A percentile compares a stretch with the other conserved stretches of the same genome.
These are phyloP conservation scores for Microcebus jonahi DNA, from an alignment of 2,113 vertebrate species.

Conservation along the genomic window DNA sequence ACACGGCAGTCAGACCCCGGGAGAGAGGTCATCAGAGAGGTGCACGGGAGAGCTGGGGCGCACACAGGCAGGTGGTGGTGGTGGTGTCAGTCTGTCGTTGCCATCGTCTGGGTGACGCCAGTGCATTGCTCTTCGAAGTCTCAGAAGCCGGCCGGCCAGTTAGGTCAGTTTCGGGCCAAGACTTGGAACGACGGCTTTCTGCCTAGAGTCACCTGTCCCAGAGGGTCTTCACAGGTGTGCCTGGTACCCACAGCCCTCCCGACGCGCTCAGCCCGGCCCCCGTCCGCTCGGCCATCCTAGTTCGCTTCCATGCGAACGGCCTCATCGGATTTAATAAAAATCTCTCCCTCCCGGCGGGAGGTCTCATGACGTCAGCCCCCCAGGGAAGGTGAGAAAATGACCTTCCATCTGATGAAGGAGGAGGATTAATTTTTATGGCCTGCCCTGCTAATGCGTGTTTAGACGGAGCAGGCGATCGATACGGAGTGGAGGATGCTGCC, in stretches of 20 bases:
- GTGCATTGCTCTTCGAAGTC: slow-evolving; percentile 45
- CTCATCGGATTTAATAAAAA: slow-evolving; percentile 84
- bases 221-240: slow-evolving; percentile 60
- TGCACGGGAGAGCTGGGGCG: rapidly evolving
- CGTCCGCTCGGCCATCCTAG: slow-evolving; percentile 80
- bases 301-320: slow-evolving; percentile 83
- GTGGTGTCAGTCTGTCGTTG: no score
- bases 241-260: slow-evolving; percentile 58
- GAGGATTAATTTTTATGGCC: slow-evolving; percentile 85
- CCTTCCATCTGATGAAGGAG: slow-evolving; percentile 83
- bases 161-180: slow-evolving; percentile 51
- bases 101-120: background rate
- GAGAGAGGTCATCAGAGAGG: background rate
- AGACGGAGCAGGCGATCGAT: slow-evolving; percentile 84
- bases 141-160: slow-evolving; percentile 53
- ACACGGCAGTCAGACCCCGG: rapidly evolving
- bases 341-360: slow-evolving; percentile 77
- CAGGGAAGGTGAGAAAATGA: slow-evolving; percentile 78
- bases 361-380: slow-evolving; percentile 86
- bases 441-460: slow-evolving; percentile 84
- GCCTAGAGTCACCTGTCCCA: slow-evolving; percentile 28
- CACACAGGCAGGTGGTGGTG: no score
- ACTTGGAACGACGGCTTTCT: background rate
- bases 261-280: slow-evolving; percentile 55
- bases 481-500: slow-evolving; percentile 81